Evolutionary conservation across 2,113 vertebrate species (phyloP).

Genomic region (Catharus fuscescens): DNA sequence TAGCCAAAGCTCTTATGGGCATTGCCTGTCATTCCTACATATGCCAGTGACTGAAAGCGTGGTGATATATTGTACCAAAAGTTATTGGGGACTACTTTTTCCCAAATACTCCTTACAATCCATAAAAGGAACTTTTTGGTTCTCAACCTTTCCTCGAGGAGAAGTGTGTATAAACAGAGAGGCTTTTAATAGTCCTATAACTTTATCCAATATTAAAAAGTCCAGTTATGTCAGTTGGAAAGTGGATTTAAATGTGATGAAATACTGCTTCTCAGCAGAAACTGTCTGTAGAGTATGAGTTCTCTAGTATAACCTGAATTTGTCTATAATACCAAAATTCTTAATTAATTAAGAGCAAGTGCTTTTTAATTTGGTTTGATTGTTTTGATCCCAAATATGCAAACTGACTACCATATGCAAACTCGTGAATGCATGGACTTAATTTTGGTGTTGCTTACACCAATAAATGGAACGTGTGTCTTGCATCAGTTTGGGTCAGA

Average conservation of each 20-base stretch:
- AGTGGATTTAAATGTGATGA: background rate
- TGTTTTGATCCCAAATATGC: background rate
- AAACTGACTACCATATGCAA: background rate
- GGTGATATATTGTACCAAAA: background rate
- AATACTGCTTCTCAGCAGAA: background rate
- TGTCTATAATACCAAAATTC: background rate
- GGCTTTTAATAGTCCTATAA: background rate
- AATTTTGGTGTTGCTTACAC: background rate
- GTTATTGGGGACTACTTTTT: background rate
- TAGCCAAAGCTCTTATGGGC: background rate
- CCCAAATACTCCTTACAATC: background rate
- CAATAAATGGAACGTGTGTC: background rate
- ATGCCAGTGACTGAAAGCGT: background rate
- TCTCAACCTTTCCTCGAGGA: background rate
- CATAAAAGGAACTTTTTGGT: background rate
- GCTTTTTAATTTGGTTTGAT: background rate
- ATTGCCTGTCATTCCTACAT: background rate
- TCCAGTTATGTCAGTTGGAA: background rate
- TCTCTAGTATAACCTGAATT: background rate
- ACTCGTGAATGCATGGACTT: background rate
- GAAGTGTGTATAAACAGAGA: background rate
- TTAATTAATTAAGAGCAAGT: background rate
- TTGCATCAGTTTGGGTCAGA: conserved; percentile 5
- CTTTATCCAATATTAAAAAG: background rate
- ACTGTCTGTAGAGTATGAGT: background rate